These are phyloP conservation scores for Heptranchias perlo DNA, from an alignment of 2,113 vertebrate genomes.

Conservation along the genomic window DNA sequence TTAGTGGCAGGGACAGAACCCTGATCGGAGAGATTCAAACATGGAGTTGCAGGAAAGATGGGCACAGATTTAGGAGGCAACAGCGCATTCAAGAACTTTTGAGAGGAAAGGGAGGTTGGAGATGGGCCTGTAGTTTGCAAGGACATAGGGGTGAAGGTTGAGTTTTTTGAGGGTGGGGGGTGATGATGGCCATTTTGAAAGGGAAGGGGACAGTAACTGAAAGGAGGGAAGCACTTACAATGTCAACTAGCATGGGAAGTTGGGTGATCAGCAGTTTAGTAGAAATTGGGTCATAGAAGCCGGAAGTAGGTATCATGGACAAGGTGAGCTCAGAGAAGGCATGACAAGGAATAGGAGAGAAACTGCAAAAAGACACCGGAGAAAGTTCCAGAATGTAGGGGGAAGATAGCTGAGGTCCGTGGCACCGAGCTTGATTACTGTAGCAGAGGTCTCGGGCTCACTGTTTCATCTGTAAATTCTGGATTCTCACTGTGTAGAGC, in stretches of 20 bases:
- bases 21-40: too few relatives aligned
- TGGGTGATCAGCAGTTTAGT: not conserved
- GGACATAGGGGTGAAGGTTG: not conserved
- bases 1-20: too few relatives aligned
- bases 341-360: not conserved
- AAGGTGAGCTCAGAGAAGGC: not conserved
- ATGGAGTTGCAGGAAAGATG: too few relatives aligned
- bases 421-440: not conserved
- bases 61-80: not conserved
- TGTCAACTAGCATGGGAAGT: not conserved
- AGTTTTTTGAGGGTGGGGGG: not conserved
- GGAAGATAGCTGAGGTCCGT: not conserved
- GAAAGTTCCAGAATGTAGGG: not conserved
- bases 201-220: not conserved
- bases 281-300: not conserved
- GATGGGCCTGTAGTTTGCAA: not conserved
- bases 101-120: not conserved
- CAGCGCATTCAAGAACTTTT: not conserved
- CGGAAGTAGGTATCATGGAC: not conserved
- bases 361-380: not conserved
- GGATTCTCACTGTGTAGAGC: not conserved
- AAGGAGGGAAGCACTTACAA: not conserved
- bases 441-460: not conserved
- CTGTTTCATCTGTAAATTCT: not conserved
- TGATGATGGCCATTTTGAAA: not conserved